Base-by-base conservation (phyloP, 2,888 invertebrate species). In the Brenthis hecate region DNA sequence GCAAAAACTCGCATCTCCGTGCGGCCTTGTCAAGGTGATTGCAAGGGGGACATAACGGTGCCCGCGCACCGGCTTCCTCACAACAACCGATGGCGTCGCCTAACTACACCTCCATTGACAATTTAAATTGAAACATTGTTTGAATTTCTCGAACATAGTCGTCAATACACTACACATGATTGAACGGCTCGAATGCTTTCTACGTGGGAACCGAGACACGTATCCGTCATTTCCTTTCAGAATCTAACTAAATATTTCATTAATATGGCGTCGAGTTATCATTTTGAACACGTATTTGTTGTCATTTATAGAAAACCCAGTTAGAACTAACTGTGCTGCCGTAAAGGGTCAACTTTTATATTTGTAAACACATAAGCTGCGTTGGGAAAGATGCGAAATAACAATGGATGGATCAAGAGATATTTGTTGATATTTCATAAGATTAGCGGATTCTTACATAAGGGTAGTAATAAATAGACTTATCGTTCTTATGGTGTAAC, bases 1-100 rank as follows among this genome's bases (percentile, higher is more conserved):
- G 92, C 91, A 92, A 92, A 92, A 92, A 91, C 89, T 88, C 83
- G 84, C 88, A 88, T 88, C 91, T 86, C 85, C 75, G 69, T 73
- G 85, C 91, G 92, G 92, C 92, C 92, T 92, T 92, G 92, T 85
- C 92, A 92, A 92, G 92, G 92, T 92, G 86, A 92, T 81, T 88
- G 88, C 89, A 90, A 88, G 85, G 87, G 89, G 91, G 91, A 86
- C 90, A 78, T 92, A 92, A 92, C 92, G 92, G 88, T 80, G 79
- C 74, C 74, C 80, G 76, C 78, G 78, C 86, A 83, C 83, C 82
- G 83, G 79, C 81, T 77, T 72, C 73, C 78, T 70, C 74, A 78
- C 75, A 79, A 81, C 80, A 11, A 11, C 36, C 36, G 78, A 16
- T 78, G 71, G 68, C 75, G 77, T 80, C 75, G 75, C 75, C 72